These are phyloP conservation scores for Trachelipus rathkii DNA, from an alignment of 1,140 invertebrate genomes.

Conservation along the genomic window DNA sequence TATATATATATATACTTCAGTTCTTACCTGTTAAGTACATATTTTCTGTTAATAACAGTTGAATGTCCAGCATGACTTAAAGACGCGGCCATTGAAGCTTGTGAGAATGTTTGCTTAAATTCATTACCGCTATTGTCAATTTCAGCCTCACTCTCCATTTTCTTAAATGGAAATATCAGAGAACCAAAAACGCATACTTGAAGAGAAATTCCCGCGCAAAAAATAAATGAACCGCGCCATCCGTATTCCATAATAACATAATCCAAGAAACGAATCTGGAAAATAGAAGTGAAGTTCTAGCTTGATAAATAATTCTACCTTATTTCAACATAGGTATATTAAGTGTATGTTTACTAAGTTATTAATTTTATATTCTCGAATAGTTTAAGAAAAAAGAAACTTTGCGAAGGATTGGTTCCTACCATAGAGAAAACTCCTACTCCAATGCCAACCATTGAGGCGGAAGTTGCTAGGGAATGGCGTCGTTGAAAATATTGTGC, in stretches of 20 bases:
- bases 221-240: slow-evolving; percentile 55
- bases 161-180: slow-evolving; percentile 44
- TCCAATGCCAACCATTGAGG: slow-evolving; percentile 56
- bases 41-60: slow-evolving; percentile 27
- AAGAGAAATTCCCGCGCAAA: slow-evolving; percentile 54
- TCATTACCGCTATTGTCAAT: slow-evolving; percentile 9
- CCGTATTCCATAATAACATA: slow-evolving; percentile 51
- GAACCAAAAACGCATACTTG: slow-evolving; percentile 45
- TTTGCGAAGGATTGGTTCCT: background rate
- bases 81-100: background rate
- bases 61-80: slow-evolving; percentile 2
- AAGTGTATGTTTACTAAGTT: too few species aligned
- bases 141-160: background rate
- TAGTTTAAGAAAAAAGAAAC: background rate
- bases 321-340: too few species aligned
- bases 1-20: background rate
- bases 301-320: too few species aligned
- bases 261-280: slow-evolving; percentile 46
- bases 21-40: slow-evolving; percentile 30
- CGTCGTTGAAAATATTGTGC: slow-evolving; percentile 56
- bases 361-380: background rate
- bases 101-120: slow-evolving; percentile 6
- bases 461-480: slow-evolving; percentile 56
- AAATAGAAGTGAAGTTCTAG: background rate
- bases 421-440: slow-evolving; percentile 50